Evolutionary conservation across 2,888 invertebrate species (phyloP).

Genomic region (Nephrotoma flavescens): DNA sequence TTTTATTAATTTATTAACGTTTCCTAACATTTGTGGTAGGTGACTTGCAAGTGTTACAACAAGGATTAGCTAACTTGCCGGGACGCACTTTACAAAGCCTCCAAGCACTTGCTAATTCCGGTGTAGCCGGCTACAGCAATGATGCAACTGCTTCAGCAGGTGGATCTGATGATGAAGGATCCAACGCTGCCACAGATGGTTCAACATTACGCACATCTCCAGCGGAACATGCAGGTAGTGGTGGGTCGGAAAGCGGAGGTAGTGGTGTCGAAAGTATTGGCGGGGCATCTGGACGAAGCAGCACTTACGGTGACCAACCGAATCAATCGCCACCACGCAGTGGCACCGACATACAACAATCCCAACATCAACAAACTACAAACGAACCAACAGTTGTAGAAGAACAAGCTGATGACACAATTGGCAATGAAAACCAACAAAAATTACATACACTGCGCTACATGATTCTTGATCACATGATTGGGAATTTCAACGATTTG

Average conservation of each 20-base stretch:
- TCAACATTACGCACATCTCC: constrained; percentile 78
- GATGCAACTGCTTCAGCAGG: constrained; percentile 75
- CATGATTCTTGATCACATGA: constrained; percentile 56
- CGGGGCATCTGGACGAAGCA: constrained; percentile 88
- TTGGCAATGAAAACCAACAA: constrained; percentile 26
- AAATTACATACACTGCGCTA: constrained; percentile 29
- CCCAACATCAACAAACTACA: constrained; percentile 16
- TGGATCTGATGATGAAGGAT: constrained; percentile 88
- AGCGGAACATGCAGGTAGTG: constrained; percentile 56
- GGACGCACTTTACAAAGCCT: constrained; percentile 33
- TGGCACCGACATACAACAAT: constrained; percentile 13
- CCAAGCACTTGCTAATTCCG: constrained; percentile 23
- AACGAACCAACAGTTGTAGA: constrained; percentile 16
- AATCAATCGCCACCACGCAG: constrained; percentile 27
- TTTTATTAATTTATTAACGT: background rate
- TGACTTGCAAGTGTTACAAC: constrained; percentile 38
- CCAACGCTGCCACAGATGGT: constrained; percentile 89
- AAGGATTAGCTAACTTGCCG: constrained; percentile 28
- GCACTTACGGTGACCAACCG: constrained; percentile 64
- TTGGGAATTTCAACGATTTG: constrained; percentile 62
- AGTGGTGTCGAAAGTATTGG: constrained; percentile 86
- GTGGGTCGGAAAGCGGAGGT: constrained; percentile 79
- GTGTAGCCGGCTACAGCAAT: constrained; percentile 9
- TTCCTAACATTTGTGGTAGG: constrained; percentile 2
- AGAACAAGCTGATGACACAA: constrained; percentile 21